Percentiles rank a stretch among this genome's conserved stretches.
Conservation (phyloP, 2,797 vertebrate genomes). For the Dryobates pubescens region DNA sequence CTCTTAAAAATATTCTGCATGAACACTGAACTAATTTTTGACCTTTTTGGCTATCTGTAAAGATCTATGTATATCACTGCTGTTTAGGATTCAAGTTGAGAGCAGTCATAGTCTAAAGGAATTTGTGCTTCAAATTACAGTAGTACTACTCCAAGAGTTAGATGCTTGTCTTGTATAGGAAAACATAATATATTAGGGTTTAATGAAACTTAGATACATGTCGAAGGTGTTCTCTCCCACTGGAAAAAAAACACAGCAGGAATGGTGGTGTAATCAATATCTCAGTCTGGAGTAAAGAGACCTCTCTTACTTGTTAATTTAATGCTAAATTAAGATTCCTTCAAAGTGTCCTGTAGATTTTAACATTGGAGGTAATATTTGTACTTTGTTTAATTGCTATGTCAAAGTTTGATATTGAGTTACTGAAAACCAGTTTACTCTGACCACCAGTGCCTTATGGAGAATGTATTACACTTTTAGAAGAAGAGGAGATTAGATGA, state of each 20-base stretch:
- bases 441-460: not conserved
- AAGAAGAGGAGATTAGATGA: not conserved
- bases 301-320: not conserved
- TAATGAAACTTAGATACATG: not conserved
- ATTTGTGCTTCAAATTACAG: not conserved
- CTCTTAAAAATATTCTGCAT: not conserved
- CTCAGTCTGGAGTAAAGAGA: not conserved
- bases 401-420: not conserved
- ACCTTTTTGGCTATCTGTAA: not conserved
- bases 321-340: not conserved
- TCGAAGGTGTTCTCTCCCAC: not conserved
- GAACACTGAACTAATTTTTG: not conserved
- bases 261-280: not conserved
- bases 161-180: not conserved
- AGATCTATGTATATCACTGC: not conserved
- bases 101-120: not conserved
- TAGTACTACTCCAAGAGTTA: not conserved
- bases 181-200: not conserved
- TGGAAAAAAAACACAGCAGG: not conserved
- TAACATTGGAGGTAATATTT: not conserved
- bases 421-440: not conserved
- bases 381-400: not conserved
- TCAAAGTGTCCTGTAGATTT: not conserved
- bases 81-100: not conserved
- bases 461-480: not conserved